A percentile compares a stretch with the other conserved stretches of the same genome.
Evolutionary conservation across 2,888 invertebrate species (phyloP).

Genomic region (Cremastinae sp.): DNA sequence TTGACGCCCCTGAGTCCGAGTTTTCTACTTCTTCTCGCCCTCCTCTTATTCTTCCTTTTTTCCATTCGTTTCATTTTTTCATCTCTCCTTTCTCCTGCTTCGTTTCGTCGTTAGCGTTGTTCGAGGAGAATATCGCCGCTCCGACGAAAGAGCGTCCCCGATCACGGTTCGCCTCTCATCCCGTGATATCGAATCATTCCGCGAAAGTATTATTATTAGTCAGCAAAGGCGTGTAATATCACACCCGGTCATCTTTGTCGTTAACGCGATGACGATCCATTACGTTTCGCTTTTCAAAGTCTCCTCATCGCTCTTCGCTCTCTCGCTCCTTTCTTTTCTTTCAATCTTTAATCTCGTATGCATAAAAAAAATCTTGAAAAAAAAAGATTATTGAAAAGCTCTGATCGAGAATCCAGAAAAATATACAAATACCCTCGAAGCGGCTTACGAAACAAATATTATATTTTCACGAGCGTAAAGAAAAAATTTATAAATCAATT

Average conservation of each 20-base stretch:
- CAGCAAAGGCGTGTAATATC: conserved; percentile 34
- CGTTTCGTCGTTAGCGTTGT: conserved; percentile 42
- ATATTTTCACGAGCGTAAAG: no score
- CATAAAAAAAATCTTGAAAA: not conserved
- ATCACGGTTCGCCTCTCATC: conserved; percentile 48
- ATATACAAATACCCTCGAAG: no score
- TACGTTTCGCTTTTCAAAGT: conserved; percentile 22
- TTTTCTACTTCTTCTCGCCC: not conserved
- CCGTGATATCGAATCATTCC: conserved; percentile 48
- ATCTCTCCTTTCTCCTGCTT: not conserved
- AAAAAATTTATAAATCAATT: no score
- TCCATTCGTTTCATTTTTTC: not conserved
- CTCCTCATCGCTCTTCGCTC: not conserved
- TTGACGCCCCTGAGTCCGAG: conserved; percentile 75
- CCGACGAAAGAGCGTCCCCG: conserved; percentile 16
- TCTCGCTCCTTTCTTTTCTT: conserved; percentile 1
- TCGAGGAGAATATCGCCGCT: conserved; percentile 35
- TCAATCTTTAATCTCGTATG: not conserved
- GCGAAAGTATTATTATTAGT: conserved; percentile 58
- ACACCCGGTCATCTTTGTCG: conserved; percentile 41
- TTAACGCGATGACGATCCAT: conserved; percentile 45
- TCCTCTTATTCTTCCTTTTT: conserved; percentile 2
- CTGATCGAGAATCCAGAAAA: not conserved
- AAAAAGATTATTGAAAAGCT: not conserved
- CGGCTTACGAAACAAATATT: no score